Evolutionary conservation across 2,888 invertebrate species (phyloP).

Genomic region (Drosophila austrosaltans): DNA sequence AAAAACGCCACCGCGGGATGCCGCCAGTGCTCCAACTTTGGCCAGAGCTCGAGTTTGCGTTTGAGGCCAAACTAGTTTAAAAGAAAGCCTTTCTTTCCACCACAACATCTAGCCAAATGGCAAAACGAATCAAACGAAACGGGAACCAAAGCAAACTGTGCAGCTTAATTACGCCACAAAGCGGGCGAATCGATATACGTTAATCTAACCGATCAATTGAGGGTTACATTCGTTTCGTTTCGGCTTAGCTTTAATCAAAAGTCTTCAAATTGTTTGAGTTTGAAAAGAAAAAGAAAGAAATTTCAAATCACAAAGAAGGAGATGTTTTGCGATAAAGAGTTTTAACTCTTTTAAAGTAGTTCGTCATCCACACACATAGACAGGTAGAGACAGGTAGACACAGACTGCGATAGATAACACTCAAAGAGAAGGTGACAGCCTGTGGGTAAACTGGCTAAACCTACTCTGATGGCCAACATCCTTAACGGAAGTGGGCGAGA

Average conservation of each 20-base stretch:
- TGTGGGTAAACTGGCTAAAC: conserved; percentile 46
- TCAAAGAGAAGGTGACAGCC: conserved; percentile 31
- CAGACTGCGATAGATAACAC: conserved; percentile 1
- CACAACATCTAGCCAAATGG: conserved; percentile 1
- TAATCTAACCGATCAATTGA: conserved; percentile 44
- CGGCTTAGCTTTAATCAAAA: conserved; percentile 5
- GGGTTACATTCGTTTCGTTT: conserved; percentile 12
- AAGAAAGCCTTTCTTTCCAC: conserved; percentile 73
- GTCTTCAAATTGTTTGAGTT: no score
- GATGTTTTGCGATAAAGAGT: conserved; percentile 30
- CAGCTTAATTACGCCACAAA: conserved; percentile 42
- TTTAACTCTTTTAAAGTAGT: conserved; percentile 18
- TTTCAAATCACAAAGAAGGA: conserved; percentile 19
- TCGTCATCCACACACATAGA: conserved; percentile 14
- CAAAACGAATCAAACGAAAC: conserved; percentile 34
- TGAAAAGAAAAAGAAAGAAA: not conserved
- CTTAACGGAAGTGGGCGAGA: conserved; percentile 69
- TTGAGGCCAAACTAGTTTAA: conserved; percentile 68
- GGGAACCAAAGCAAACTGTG: conserved; percentile 45
- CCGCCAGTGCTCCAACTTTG: conserved; percentile 35
- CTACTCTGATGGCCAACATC: conserved; percentile 42
- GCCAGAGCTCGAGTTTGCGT: no score
- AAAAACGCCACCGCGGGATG: conserved; percentile 77
- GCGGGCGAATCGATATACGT: conserved; percentile 31
- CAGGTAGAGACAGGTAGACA: conserved; percentile 24